Base-by-base conservation (phyloP, 2,797 vertebrate genomes). In the Craterocephalus amniculus region DNA sequence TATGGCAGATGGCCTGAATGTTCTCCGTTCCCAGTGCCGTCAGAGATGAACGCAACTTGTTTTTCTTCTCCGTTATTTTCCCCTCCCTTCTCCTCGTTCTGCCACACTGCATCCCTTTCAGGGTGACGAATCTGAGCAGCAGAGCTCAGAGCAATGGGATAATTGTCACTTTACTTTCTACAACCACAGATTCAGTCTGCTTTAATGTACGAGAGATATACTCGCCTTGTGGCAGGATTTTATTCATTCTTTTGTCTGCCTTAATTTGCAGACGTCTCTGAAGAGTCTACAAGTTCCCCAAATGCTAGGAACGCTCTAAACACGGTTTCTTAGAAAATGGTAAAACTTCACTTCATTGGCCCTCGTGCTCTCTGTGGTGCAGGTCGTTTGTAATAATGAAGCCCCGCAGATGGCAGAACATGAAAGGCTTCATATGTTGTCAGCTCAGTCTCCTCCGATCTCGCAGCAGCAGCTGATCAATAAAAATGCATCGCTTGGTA, bases 131-230 rank as follows among this genome's bases (percentile, higher is more conserved):
- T 54, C 36, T 35, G 34, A 83, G 80, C 78, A 59, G 77, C 45
- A 13, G 36, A 55, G 67, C 83, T 88, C 29, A 35, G 65, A 87
- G 83, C 86, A 16, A 78, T 52, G 66, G 74, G 74, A 86, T 89
- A 89, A 93, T 87, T 88, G 86, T 86, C 84, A 76, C 61, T 72
- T 52, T 32, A 74, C 59, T 70, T 74, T 79, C 67, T 73, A 29
- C 70, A 49, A 55, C 67, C 72, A 32, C 70, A 49, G 40, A 70
- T 60, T 72, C 67, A 40, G 48, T 52, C 43, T 61, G 59, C 58
- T 34, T 57, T 24, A 49, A 63, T 66, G 74, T 60, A 24, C 34
- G 8, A 32, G 65, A 67, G 65, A 72, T 63, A 20, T 59, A 20
- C 61, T 56, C 72, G 77, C 74, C 87, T 76, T n/a, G 27, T 77